These are phyloP conservation scores for Calliphora vomitoria DNA, from an alignment of 2,888 invertebrate species.

Conservation along the genomic window DNA sequence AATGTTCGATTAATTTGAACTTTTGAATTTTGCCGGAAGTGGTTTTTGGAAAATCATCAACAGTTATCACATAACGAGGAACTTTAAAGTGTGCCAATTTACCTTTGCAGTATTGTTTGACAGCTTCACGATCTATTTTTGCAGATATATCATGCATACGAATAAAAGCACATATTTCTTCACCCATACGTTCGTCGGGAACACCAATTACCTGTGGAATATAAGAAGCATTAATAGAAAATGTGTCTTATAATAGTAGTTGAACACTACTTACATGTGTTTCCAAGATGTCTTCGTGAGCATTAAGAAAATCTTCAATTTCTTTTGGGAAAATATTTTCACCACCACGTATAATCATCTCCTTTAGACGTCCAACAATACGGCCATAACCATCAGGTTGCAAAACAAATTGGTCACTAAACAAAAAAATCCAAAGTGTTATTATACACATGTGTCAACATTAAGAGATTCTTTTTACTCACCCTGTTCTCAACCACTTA, in stretches of 20 bases:
- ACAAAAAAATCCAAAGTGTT: neutral
- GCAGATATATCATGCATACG: constrained; percentile 85
- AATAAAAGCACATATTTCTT: constrained; percentile 89
- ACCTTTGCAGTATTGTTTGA: constrained; percentile 88
- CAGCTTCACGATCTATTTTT: constrained; percentile 85
- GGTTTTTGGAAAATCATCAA: constrained; percentile 90
- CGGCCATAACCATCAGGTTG: constrained; percentile 88
- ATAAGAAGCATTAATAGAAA: constrained; percentile 58
- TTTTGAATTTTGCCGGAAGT: constrained; percentile 93
- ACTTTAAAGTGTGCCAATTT: constrained; percentile 92
- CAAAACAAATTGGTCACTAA: constrained; percentile 86
- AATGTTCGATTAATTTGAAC: constrained; percentile 85
- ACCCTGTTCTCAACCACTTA: constrained; percentile 92
- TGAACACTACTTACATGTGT: constrained; percentile 86
- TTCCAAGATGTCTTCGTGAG: constrained; percentile 89
- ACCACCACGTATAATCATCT: constrained; percentile 92
- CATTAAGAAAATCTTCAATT: constrained; percentile 89
- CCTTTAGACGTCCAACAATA: constrained; percentile 90
- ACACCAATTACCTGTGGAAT: constrained; percentile 87
- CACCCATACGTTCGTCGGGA: constrained; percentile 89
- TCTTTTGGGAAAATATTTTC: constrained; percentile 93
- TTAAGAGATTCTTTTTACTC: constrained; percentile 67
- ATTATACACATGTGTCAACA: neutral
- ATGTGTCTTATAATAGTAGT: neutral
- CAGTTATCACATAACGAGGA: constrained; percentile 88